These are phyloP conservation scores for Pseudomyrmex concolor DNA, from an alignment of 1,140 invertebrate species.

Conservation along the genomic window DNA sequence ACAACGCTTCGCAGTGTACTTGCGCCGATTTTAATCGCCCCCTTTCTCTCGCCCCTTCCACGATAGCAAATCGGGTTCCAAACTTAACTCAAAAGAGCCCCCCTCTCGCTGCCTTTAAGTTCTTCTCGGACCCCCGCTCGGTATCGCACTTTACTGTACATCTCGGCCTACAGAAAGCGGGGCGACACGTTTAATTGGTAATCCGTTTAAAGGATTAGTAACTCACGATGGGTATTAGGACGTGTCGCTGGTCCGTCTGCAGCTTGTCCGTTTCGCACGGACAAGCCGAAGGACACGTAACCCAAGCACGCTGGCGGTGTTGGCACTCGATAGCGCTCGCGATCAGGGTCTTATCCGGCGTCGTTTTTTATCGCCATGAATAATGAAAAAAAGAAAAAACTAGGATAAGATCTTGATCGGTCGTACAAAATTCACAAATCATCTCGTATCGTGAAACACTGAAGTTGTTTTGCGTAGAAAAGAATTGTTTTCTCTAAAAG, in stretches of 20 bases:
- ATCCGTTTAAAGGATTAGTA: constrained; percentile 85
- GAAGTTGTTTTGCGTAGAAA: not conserved
- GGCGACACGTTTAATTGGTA: constrained; percentile 84
- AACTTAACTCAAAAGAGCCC: constrained; percentile 43
- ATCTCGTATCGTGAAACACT: not conserved
- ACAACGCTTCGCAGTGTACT: constrained; percentile 37
- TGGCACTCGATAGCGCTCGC: constrained; percentile 17
- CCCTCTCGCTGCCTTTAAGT: not conserved
- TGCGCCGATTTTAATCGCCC: constrained; percentile 43
- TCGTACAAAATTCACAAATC: not conserved
- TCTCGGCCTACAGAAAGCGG: constrained; percentile 64
- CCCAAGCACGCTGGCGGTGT: constrained; percentile 53
- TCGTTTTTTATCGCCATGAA: not conserved
- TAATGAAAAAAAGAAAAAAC: constrained; percentile 4
- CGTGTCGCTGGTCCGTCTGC: constrained; percentile 78
- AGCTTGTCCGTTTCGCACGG: constrained; percentile 80
- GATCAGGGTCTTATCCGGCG: constrained; percentile 1
- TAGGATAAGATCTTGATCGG: not conserved
- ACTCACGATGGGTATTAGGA: constrained; percentile 82
- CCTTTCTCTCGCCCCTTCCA: not conserved
- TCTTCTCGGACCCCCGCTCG: constrained; percentile 6
- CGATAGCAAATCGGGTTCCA: not conserved
- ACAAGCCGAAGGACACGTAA: constrained; percentile 77
- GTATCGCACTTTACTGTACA: constrained; percentile 39
- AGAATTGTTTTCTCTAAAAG: too few species aligned